Evolutionary conservation across 2,888 invertebrate species (phyloP).

Genomic region (Leptinotarsa tumamoca): DNA sequence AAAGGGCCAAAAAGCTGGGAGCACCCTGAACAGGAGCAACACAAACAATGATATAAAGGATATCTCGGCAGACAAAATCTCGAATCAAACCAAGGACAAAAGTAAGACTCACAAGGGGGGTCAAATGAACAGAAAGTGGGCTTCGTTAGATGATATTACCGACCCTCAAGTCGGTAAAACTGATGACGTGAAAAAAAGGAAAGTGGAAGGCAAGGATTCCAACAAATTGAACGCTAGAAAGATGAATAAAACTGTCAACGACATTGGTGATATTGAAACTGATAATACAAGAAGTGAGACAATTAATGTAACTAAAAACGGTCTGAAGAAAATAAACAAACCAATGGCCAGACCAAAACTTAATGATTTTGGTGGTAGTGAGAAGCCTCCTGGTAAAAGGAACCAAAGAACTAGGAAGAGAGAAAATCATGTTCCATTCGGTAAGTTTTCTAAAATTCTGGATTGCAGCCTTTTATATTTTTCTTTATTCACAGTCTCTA

Average conservation of each 20-base stretch:
- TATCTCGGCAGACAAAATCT: constrained; percentile 54
- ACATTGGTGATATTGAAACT: constrained; percentile 57
- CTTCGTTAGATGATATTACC: constrained; percentile 71
- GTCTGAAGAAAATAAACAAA: constrained; percentile 60
- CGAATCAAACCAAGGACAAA: constrained; percentile 60
- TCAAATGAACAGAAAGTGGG: constrained; percentile 71
- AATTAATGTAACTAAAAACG: constrained; percentile 56
- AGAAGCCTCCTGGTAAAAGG: constrained; percentile 67
- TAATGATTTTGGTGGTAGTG: constrained; percentile 55
- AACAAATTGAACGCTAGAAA: constrained; percentile 65
- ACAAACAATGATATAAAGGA: constrained; percentile 70
- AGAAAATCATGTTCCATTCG: constrained; percentile 64
- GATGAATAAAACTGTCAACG: constrained; percentile 63
- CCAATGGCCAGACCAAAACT: constrained; percentile 54
- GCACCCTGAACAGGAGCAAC: constrained; percentile 68
- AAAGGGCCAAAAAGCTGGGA: constrained; percentile 59
- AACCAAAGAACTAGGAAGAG: constrained; percentile 69
- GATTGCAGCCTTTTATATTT: no score
- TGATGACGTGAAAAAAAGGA: constrained; percentile 62
- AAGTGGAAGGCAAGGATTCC: constrained; percentile 66
- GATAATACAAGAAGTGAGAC: constrained; percentile 58
- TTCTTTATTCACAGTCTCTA: background rate
- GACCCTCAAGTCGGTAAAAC: constrained; percentile 65
- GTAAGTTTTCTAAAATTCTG: constrained; percentile 47
- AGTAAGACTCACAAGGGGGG: constrained; percentile 64